Evolutionary conservation across 2,113 vertebrate genomes (phyloP).

Genomic region (Bos taurus): ARS-UCD2.0 NC_037347.1:58239001-58239500

Average conservation of each 20-base stretch:
- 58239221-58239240: too few species aligned
- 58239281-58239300: neutral
- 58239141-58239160: too few species aligned
- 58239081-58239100: neutral
- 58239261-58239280: neutral
- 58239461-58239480: neutral
- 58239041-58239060: neutral
- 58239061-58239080: neutral
- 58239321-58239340: neutral
- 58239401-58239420: neutral
- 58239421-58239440: too few species aligned
- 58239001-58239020: neutral
- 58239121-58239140: too few species aligned
- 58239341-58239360: too few species aligned
- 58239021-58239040: neutral
- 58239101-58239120: neutral
- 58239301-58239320: neutral
- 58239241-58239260: neutral
- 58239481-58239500: neutral
- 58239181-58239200: too few species aligned
- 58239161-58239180: too few species aligned
- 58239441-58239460: neutral
- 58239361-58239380: neutral
- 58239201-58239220: accelerated
- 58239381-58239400: neutral